phyloP scores from a whole-genome alignment of 2,113 vertebrate species.

The Eonycteris spelaea region DNA sequence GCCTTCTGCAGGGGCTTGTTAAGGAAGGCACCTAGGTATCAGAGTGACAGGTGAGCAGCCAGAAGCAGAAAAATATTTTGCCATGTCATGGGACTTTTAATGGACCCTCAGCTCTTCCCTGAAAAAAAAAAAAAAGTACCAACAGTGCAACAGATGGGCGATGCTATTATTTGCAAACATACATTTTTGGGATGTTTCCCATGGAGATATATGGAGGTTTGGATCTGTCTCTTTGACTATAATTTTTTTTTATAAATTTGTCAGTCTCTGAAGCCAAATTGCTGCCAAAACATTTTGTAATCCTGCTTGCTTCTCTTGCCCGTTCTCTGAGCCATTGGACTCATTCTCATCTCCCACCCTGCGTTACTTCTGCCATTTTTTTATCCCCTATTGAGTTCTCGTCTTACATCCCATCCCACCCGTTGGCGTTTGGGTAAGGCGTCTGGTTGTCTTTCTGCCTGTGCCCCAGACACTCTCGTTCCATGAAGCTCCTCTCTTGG shows the following conservation, averaged over 20 bases:
- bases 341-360: background rate
- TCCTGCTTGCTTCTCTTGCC: background rate
- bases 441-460: background rate
- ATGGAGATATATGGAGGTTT: constrained; percentile 67
- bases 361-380: background rate
- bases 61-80: background rate
- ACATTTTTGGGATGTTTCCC: constrained; percentile 62
- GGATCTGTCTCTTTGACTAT: constrained; percentile 55
- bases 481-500: background rate
- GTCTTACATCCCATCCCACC: background rate
- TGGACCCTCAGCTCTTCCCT: constrained; percentile 31
- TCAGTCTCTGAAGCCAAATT: constrained; percentile 43
- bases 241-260: constrained; percentile 46
- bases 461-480: background rate
- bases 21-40: background rate
- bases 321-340: background rate
- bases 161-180: constrained; percentile 73
- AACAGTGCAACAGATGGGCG: constrained; percentile 54
- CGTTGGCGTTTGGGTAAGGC: background rate
- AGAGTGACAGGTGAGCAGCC: background rate
- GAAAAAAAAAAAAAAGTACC: background rate
- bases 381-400: background rate
- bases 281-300: constrained; percentile 28
- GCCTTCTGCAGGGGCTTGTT: background rate
- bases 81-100: background rate